Base-by-base conservation (phyloP, 2,888 invertebrate species). In the Bugula neritina region DNA sequence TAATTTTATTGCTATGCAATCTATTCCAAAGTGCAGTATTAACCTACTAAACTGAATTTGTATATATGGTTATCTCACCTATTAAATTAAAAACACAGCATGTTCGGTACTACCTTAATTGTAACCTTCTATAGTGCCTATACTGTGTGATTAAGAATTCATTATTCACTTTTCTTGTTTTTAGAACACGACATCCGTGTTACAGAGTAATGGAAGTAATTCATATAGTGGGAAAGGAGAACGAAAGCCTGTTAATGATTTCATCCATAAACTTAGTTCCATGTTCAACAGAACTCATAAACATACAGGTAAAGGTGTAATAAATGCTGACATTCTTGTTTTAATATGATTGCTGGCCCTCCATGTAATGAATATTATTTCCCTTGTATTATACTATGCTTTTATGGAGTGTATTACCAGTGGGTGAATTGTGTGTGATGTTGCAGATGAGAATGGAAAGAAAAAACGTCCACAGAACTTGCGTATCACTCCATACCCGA, bases 221-320 rank as follows among this genome's bases (percentile, higher is more conserved):
- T 63, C 63, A 31, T 63, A 63, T n/a, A 63, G 63, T n/a, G 63
- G 63, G 13, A 63, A 63, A 63, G 63, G 63, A 63, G 63, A 63
- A 27, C 27, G 31, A 63, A 63, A 63, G 31, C 17, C 27, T 2
- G 10, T 10, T 27, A 31, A 55, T 55, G 55, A 63, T 63, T 63
- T 63, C n/a, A 21, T 63, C 13, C 63, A 63, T 13, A 63, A 34
- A 34, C 27, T 63, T 63, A 63, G 17, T n/a, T 10, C 63, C 27
- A 34, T 63, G 31, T 34, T 63, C 63, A 63, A 63, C 17, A 31
- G 29, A 63, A 21, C 63, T 13, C 29, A 31, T 31, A 63, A 63
- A 31, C 63, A 63, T 63, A 63, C 63, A 63, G 63, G 63, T 63
- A 63, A 25, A 27, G 10, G n/a, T n/a, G n/a, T n/a, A n/a, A n/a